Evolutionary conservation across 2,797 vertebrate species (phyloP), one percentile per base, ranked within the genome.

Genomic region (Catostomus latipinnis): DNA sequence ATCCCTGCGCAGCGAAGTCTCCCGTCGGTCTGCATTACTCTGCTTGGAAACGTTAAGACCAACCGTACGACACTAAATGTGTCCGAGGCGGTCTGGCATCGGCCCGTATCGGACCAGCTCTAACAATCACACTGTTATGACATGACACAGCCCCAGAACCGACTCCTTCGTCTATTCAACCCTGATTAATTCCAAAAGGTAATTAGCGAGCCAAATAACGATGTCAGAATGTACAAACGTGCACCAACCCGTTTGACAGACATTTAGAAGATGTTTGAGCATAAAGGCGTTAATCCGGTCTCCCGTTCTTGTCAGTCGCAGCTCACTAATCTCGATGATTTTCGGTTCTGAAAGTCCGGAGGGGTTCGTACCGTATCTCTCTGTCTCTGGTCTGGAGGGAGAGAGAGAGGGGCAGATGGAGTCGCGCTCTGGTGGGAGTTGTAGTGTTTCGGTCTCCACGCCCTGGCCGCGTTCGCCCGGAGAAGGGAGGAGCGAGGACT

Each of bases 291-390:
- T 86, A 88, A 89, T 91, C 91, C 90, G 88, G 86, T 90, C 89
- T 88, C 82, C 84, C 82, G 90, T 86, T 88, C 87, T 61, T 84
- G 90, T 88, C 88, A 90, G 90, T 73, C 85, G 90, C 91, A 92
- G 89, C 88, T 90, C 91, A 90, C 91, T 89, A 89, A 93, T 91
- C 90, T 93, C 93, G 92, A 92, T 93, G 93, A 89, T 93, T 94
- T 92, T 93, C 89, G 92, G 92, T 89, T 91, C 93, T 92, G 90
- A 94, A 94, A 94, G 92, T 93, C 92, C 90, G 85, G 34, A 34
- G 34, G 88, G 87, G 34, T 34, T 85, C 81, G 83, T 71, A 93
- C 93, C 92, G 94, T 94, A 93, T 93, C 90, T 86, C 62, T 80
- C 78, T 50, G 89, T 88, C 92, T 92, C 90, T 87, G 90, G 91